Conservation (phyloP, 1,140 invertebrate genomes). For the Anadara kagoshimensis region DNA sequence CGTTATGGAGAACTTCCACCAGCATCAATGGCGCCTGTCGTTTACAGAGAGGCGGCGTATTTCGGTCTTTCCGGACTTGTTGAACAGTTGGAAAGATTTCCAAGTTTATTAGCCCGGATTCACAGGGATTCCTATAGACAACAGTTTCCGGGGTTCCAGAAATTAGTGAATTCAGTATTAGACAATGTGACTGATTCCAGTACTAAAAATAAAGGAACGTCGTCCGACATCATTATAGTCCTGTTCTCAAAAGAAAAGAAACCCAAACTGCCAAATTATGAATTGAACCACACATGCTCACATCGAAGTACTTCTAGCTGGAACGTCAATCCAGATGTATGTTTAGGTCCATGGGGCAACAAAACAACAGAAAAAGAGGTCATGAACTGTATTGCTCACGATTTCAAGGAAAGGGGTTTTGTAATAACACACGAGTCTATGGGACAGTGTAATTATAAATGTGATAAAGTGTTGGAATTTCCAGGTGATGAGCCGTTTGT, state of each 20-base stretch:
- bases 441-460: slow-evolving; percentile 44
- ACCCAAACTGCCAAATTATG: slow-evolving; percentile 33
- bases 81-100: slow-evolving; percentile 53
- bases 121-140: slow-evolving; percentile 49
- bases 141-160: slow-evolving; percentile 44
- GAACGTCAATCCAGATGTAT: slow-evolving; percentile 31
- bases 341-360: slow-evolving; percentile 48
- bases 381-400: slow-evolving; percentile 49
- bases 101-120: slow-evolving; percentile 47
- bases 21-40: slow-evolving; percentile 32
- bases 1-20: slow-evolving; percentile 59
- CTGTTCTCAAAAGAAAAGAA: slow-evolving; percentile 42
- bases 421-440: slow-evolving; percentile 36
- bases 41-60: slow-evolving; percentile 62
- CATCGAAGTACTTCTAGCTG: slow-evolving; percentile 27
- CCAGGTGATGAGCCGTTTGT: slow-evolving; percentile 21
- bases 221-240: slow-evolving; percentile 36
- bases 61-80: slow-evolving; percentile 59
- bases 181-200: slow-evolving; percentile 25
- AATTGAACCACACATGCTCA: slow-evolving; percentile 41
- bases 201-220: slow-evolving; percentile 31
- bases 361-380: slow-evolving; percentile 48
- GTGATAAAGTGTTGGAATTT: slow-evolving; percentile 34
- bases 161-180: slow-evolving; percentile 43
- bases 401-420: slow-evolving; percentile 47